Evolutionary conservation across 2,888 invertebrate genomes (phyloP).

Genomic region (Melangyna quadrimaculata): DNA sequence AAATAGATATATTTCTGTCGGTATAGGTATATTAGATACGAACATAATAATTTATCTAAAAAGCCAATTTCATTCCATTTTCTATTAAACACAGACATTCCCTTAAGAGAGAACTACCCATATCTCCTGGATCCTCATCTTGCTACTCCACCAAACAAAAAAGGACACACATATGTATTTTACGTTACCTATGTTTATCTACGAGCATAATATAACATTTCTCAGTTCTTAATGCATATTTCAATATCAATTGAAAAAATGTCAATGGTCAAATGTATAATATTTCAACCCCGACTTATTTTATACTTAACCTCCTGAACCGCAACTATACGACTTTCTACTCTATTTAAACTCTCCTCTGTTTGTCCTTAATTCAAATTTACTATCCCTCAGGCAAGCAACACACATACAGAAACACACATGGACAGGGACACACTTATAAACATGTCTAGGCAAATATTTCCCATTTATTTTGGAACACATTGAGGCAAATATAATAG

Average conservation of each 20-base stretch:
- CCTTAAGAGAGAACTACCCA: neutral
- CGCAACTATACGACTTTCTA: conserved; percentile 40
- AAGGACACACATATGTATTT: conserved; percentile 35
- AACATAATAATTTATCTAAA: neutral
- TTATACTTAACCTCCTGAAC: conserved; percentile 60
- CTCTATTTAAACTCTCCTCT: conserved; percentile 9
- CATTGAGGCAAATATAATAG: neutral
- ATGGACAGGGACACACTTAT: neutral
- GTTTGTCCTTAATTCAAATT: neutral
- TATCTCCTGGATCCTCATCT: neutral
- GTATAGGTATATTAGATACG: neutral
- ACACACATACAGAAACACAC: neutral
- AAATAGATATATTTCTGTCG: neutral
- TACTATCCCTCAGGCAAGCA: neutral
- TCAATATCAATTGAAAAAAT: conserved; percentile 58
- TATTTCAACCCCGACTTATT: conserved; percentile 62
- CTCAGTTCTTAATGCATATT: conserved; percentile 53
- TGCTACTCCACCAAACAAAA: neutral
- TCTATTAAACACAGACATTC: neutral
- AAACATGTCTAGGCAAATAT: neutral
- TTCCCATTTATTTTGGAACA: neutral
- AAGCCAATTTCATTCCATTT: conserved; percentile 14
- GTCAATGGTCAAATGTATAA: conserved; percentile 65
- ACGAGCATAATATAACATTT: neutral
- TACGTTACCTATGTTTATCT: neutral